Conservation (phyloP, 2,113 vertebrate genomes). For the Zootoca vivipara region DNA sequence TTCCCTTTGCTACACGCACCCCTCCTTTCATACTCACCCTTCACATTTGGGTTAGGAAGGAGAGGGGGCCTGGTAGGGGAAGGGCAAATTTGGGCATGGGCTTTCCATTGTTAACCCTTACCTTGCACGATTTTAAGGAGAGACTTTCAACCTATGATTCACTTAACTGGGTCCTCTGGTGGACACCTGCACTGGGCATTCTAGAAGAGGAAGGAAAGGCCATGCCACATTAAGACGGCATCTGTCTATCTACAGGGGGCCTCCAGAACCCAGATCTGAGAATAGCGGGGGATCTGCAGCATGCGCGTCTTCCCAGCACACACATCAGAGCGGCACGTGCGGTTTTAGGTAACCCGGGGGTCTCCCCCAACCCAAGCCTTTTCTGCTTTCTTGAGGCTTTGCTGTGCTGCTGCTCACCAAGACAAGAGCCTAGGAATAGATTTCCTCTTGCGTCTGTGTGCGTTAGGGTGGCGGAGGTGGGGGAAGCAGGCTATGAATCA, state of each 20-base stretch:
- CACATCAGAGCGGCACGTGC: no score
- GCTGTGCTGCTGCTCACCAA: neutral
- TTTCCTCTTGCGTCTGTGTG: slow-evolving; percentile 11
- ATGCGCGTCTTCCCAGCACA: neutral
- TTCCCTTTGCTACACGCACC: neutral
- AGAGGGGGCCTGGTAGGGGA: neutral
- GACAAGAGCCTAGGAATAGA: slow-evolving; percentile 6
- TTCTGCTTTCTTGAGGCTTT: neutral
- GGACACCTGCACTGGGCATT: neutral
- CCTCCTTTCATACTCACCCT: neutral
- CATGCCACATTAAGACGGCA: neutral
- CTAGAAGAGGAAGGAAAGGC: neutral
- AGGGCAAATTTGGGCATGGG: neutral
- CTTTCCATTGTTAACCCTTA: neutral
- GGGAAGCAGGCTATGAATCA: slow-evolving; percentile 11
- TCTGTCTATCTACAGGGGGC: neutral
- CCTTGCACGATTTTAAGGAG: neutral
- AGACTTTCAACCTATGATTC: neutral
- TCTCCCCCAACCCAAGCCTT: neutral
- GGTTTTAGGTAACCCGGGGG: neutral
- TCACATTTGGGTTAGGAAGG: neutral
- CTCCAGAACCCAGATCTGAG: neutral
- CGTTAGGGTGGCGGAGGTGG: neutral
- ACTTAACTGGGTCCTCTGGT: neutral
- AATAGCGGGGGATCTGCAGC: no score